Evolutionary conservation across 35 echinoderm and acorn worm species (phyloP).

Genomic region (Diadema setosum): DNA sequence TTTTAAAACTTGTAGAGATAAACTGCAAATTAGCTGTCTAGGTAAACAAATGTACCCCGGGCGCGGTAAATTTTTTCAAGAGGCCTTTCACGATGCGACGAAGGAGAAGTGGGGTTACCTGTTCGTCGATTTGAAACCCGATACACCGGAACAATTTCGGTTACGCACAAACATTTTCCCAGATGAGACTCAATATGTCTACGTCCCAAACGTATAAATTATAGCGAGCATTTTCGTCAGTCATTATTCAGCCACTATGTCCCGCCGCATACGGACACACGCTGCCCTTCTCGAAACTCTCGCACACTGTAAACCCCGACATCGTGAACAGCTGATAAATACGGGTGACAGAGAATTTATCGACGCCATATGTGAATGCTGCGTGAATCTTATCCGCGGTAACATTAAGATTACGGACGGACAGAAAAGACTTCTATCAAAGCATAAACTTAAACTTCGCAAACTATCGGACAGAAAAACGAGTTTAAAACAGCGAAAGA

Average conservation of each 20-base stretch:
- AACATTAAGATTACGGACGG: too few relatives aligned
- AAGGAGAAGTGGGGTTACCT: conserved; percentile 29
- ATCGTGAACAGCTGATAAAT: conserved; percentile 22
- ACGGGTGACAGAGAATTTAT: conserved; percentile 18
- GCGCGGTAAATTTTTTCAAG: conserved; percentile 25
- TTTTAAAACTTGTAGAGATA: conserved; percentile 51
- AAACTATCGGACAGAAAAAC: too few relatives aligned
- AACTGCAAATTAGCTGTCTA: conserved; percentile 22
- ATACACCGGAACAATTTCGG: neutral
- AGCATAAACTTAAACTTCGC: too few relatives aligned
- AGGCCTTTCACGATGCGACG: conserved; percentile 42
- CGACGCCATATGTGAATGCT: neutral
- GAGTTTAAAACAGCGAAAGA: too few relatives aligned
- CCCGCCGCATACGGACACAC: conserved; percentile 40
- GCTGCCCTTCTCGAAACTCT: conserved; percentile 29
- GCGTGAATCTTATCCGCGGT: too few relatives aligned
- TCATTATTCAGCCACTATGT: conserved; percentile 17
- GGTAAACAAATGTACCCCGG: conserved; percentile 58
- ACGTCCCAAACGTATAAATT: neutral
- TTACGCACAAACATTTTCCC: conserved; percentile 30
- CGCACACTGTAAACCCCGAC: conserved; percentile 17
- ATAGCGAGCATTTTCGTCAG: neutral
- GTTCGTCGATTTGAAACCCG: conserved; percentile 44
- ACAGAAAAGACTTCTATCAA: too few relatives aligned
- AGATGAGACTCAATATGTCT: conserved; percentile 5